phyloP scores from a whole-genome alignment of 2,888 invertebrate species.

The Teleiodes luculella region DNA sequence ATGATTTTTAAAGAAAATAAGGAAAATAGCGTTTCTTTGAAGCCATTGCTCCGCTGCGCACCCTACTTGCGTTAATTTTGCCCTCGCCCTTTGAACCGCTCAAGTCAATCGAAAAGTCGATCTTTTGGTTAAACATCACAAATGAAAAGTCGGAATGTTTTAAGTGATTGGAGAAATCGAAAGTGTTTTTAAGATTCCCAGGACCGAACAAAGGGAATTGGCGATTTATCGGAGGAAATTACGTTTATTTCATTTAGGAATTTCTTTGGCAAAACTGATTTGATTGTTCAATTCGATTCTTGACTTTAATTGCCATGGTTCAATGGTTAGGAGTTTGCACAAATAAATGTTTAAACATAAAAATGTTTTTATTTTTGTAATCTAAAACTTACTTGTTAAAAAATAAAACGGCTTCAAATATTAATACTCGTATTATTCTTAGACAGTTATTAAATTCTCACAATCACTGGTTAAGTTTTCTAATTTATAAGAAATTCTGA shows the following conservation, averaged over 20 bases:
- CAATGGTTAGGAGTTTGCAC: neutral
- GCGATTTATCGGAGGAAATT: slow-evolving; percentile 39
- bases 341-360: neutral
- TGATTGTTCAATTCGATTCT: slow-evolving; percentile 10
- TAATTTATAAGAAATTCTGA: no score
- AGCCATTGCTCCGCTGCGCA: slow-evolving; percentile 63
- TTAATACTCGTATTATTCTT: no score
- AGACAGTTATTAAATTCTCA: no score
- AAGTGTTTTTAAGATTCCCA: slow-evolving; percentile 67
- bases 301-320: slow-evolving; percentile 7
- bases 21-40: slow-evolving; percentile 69
- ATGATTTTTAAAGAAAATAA: slow-evolving; percentile 61
- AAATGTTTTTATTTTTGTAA: neutral
- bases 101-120: slow-evolving; percentile 76
- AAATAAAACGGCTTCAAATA: no score
- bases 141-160: slow-evolving; percentile 75
- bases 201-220: slow-evolving; percentile 48
- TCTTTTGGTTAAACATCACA: slow-evolving; percentile 75
- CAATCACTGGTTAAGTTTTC: no score
- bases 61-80: slow-evolving; percentile 69
- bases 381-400: neutral
- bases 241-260: slow-evolving; percentile 21
- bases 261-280: slow-evolving; percentile 1
- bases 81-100: slow-evolving; percentile 69
- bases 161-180: slow-evolving; percentile 72